phyloP scores from a whole-genome alignment of 2,797 vertebrate genomes.

The Sebastes cheni region DNA sequence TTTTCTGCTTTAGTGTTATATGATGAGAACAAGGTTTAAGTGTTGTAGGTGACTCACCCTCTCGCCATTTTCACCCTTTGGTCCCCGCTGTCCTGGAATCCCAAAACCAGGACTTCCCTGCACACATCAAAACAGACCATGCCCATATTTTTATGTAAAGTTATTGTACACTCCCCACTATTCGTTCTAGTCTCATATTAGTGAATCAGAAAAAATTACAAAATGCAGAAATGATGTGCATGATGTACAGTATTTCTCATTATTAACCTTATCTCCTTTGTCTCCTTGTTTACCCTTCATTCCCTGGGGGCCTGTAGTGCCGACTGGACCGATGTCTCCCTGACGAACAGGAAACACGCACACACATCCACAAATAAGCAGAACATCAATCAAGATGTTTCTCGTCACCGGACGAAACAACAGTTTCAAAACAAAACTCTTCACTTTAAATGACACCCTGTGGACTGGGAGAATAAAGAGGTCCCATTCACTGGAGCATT shows the following conservation, averaged over 20 bases:
- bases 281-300: conserved; percentile 85
- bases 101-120: conserved; percentile 91
- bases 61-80: conserved; percentile 89
- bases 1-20: neutral
- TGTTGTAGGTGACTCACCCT: conserved; percentile 81
- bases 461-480: conserved; percentile 54
- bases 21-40: neutral
- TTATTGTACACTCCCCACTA: neutral
- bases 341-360: conserved; percentile 54
- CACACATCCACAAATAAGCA: neutral
- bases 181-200: neutral
- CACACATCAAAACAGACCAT: conserved; percentile 31
- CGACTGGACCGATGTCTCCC: conserved; percentile 87
- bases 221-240: neutral
- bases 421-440: conserved; percentile 16
- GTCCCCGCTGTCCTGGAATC: conserved; percentile 88
- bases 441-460: conserved; percentile 41
- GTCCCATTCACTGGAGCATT: conserved; percentile 37
- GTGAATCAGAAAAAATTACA: neutral
- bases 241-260: neutral
- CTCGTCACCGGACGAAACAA: neutral
- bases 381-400: conserved; percentile 3
- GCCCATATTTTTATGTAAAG: neutral
- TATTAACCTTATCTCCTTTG: conserved; percentile 89
- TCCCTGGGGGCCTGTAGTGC: conserved; percentile 83